Evolutionary conservation across 2,797 vertebrate species (phyloP), one percentile per base, ranked within the genome.

Genomic region (Lithobates sylvaticus): DNA sequence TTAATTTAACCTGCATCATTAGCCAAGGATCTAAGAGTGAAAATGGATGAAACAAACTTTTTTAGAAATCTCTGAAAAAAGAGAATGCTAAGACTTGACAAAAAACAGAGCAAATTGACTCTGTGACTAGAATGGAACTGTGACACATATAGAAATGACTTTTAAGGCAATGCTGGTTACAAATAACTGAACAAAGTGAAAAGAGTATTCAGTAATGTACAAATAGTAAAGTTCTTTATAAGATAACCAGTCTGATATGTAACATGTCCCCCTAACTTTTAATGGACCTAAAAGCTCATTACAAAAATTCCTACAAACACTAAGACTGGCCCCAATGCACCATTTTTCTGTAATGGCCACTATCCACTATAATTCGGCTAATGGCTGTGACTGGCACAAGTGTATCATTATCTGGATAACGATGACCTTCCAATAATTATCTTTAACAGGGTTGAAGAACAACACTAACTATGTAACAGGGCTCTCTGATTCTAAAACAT

Each of bases 201-300:
- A 8, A 58, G 42, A 70, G 27, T 36, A 47, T 71, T 71, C 47
- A 71, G 44, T 81, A 58, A 68, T 83, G 70, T 75, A 8, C 58
- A 70, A 18, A 47, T 21, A 72, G 76, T n/a, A 61, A 74, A 82
- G 75, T 64, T 74, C 10, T 78, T 21, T 15, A 75, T 36, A 74
- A 79, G 27, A 27, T 71, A 81, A 58, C 29, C 72, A 85, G 68
- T 54, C 71, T 80, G 72, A 58, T 81, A 2, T 65, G 10, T 34
- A 85, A 65, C 61, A 8, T 67, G 34, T 47, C 23, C 34, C 65
- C 78, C 78, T 50, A 78, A 79, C 77, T 80, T 81, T 39, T 81
- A 86, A 86, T 86, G 78, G 58, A 13, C 36, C 23, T 86, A 81
- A 86, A 71, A 86, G 84, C 72, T 81, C 81, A 47, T 64, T 79